Evolutionary conservation across 2,113 vertebrate species (phyloP).

Genomic region (Corythornis vintsioides): DNA sequence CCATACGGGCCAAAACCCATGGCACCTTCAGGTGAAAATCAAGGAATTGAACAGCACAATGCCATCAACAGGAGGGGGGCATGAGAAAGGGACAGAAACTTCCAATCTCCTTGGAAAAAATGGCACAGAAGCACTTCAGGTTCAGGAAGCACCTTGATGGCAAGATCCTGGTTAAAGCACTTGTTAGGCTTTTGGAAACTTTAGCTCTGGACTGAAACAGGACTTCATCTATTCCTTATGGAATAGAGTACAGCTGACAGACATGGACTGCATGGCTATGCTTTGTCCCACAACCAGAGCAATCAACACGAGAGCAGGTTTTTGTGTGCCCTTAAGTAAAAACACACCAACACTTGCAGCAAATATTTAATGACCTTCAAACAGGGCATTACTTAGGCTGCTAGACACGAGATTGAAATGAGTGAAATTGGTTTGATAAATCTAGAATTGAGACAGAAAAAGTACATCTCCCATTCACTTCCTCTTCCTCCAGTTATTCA

Average conservation of each 20-base stretch:
- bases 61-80: background rate
- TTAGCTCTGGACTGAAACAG: background rate
- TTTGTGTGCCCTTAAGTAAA: background rate
- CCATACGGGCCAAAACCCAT: background rate
- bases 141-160: background rate
- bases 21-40: background rate
- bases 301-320: background rate
- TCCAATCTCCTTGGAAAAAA: background rate
- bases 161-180: fast-evolving
- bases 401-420: background rate
- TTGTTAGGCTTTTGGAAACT: background rate
- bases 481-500: background rate
- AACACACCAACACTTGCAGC: background rate
- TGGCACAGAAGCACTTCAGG: fast-evolving
- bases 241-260: background rate
- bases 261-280: background rate
- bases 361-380: background rate
- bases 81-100: background rate
- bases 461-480: background rate
- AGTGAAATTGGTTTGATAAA: background rate
- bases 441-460: background rate
- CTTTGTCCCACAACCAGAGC: background rate
- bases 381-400: background rate
- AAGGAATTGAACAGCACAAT: background rate
- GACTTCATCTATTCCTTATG: background rate